These are phyloP conservation scores for Leistus spinibarbis DNA, from an alignment of 2,888 invertebrate species.

Conservation along the genomic window DNA sequence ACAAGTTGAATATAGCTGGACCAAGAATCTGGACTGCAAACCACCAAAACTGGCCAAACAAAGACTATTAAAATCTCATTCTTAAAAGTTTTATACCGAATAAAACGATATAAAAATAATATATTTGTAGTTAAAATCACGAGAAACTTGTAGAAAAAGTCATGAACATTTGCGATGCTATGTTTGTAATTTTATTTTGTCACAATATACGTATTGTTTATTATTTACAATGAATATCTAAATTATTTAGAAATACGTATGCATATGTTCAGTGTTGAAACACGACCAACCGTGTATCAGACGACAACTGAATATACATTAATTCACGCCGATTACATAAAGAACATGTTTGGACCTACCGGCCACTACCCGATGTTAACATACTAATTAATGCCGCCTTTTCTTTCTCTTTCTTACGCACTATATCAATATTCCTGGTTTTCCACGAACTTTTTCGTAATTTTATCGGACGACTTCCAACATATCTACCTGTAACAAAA, in stretches of 20 bases:
- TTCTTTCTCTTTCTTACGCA: slow-evolving; percentile 94
- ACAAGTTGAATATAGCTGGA: not conserved
- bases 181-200: not conserved
- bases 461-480: slow-evolving; percentile 98
- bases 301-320: not conserved
- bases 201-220: not conserved
- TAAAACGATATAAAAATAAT: too few species aligned
- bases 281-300: not conserved
- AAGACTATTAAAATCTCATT: too few species aligned
- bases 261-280: not conserved
- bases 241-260: not conserved
- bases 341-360: slow-evolving; percentile 41
- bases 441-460: slow-evolving; percentile 96
- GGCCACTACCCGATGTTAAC: slow-evolving; percentile 63
- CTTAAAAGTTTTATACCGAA: too few species aligned
- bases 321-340: not conserved
- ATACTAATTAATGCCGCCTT: slow-evolving; percentile 82
- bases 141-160: too few species aligned
- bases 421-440: slow-evolving; percentile 89
- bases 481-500: slow-evolving; percentile 83
- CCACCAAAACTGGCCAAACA: too few species aligned
- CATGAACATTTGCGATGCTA: too few species aligned
- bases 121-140: too few species aligned
- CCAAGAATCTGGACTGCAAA: too few species aligned
- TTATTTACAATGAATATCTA: not conserved